phyloP scores from a whole-genome alignment of 2,797 vertebrate species.

The Alfaro cultratus region DNA sequence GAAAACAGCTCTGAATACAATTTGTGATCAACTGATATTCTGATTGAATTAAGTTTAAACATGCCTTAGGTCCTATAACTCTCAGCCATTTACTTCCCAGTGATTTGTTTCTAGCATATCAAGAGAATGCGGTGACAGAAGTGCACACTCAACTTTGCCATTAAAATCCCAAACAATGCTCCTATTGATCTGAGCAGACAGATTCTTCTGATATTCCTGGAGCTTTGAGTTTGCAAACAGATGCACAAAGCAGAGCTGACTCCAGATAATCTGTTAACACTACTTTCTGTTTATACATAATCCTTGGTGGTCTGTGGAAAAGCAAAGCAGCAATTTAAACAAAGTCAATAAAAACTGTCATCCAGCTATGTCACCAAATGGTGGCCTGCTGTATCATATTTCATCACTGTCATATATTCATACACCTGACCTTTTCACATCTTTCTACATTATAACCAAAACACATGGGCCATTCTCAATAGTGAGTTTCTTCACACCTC shows the following conservation, averaged over 20 bases:
- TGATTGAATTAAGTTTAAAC: constrained; percentile 5
- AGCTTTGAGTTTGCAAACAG: constrained; percentile 42
- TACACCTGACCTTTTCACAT: background rate
- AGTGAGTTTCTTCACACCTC: background rate
- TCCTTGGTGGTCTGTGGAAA: constrained; percentile 64
- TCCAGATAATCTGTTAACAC: constrained; percentile 63
- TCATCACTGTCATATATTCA: constrained; percentile 7
- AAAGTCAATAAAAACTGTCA: constrained; percentile 71
- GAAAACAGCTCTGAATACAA: constrained; percentile 14
- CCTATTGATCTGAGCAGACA: constrained; percentile 46
- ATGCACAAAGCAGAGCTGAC: constrained; percentile 35
- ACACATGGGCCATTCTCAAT: background rate
- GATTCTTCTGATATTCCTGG: constrained; percentile 31
- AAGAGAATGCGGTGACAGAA: constrained; percentile 17
- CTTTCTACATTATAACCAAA: background rate
- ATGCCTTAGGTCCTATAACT: background rate
- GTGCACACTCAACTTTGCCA: constrained; percentile 16
- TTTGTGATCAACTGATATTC: background rate
- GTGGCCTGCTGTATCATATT: constrained; percentile 27
- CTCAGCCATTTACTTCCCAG: background rate
- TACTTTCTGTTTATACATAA: constrained; percentile 74
- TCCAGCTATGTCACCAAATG: constrained; percentile 69
- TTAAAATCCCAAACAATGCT: constrained; percentile 47
- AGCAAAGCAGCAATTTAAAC: constrained; percentile 80
- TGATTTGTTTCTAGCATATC: constrained; percentile 1